phyloP scores from a whole-genome alignment of 2,888 invertebrate genomes.

The Aethes cnicana region DNA sequence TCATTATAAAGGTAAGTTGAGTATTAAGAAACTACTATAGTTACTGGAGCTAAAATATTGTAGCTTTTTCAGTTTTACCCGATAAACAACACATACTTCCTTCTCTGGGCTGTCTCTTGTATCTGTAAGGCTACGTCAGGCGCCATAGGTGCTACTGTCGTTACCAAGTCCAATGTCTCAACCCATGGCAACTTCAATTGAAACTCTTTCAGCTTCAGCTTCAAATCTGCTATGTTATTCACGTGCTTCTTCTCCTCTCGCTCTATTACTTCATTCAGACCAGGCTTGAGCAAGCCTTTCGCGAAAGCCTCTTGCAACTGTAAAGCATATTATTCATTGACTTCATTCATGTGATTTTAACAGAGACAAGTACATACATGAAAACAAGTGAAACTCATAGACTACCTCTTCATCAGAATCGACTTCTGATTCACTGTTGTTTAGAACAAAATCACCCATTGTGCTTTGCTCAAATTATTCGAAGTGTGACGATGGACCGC shows the following conservation, averaged over 20 bases:
- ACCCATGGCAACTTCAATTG: slow-evolving; percentile 90
- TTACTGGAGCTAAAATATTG: too few species aligned
- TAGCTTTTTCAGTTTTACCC: not conserved
- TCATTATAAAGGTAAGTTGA: too few species aligned
- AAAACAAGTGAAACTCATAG: too few species aligned
- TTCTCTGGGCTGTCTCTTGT: slow-evolving; percentile 87
- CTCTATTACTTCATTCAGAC: slow-evolving; percentile 87
- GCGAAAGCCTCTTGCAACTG: slow-evolving; percentile 95
- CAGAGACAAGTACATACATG: slow-evolving; percentile 29
- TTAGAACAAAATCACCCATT: slow-evolving; percentile 72
- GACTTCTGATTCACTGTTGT: slow-evolving; percentile 75
- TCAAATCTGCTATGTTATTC: slow-evolving; percentile 89
- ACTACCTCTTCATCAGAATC: slow-evolving; percentile 84
- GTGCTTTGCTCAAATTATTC: slow-evolving; percentile 28
- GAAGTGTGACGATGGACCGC: slow-evolving; percentile 32
- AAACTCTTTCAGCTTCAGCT: slow-evolving; percentile 87
- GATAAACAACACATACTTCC: slow-evolving; percentile 65
- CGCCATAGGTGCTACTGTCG: slow-evolving; percentile 89
- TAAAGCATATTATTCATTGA: slow-evolving; percentile 38
- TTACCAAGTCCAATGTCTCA: slow-evolving; percentile 91
- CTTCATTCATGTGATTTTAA: slow-evolving; percentile 4
- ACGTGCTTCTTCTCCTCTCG: slow-evolving; percentile 80
- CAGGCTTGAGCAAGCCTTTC: slow-evolving; percentile 92
- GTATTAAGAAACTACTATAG: too few species aligned
- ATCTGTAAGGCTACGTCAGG: slow-evolving; percentile 91